Percentiles rank a stretch among this genome's conserved stretches.
Evolutionary conservation across 2,797 vertebrate species (phyloP).

Genomic region (Catharus ustulatus): DNA sequence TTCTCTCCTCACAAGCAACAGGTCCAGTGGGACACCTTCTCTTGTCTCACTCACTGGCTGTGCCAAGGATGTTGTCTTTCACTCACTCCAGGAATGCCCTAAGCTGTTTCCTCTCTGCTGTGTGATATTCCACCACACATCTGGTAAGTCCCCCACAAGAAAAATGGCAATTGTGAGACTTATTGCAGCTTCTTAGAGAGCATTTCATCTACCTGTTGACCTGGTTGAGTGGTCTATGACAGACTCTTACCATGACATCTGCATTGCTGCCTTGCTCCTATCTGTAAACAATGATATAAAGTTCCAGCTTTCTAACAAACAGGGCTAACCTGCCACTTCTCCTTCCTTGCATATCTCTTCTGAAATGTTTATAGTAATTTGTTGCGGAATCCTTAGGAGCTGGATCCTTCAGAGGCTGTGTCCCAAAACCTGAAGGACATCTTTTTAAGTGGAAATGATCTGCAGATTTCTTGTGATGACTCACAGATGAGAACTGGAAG

Average conservation of each 20-base stretch:
- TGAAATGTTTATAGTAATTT: neutral
- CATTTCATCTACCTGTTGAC: neutral
- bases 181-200: neutral
- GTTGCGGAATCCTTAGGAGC: neutral
- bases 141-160: accelerated
- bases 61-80: neutral
- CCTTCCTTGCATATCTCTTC: neutral
- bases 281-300: neutral
- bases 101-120: neutral
- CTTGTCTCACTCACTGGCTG: neutral
- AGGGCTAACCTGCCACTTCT: neutral
- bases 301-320: neutral
- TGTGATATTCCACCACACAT: neutral
- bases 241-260: neutral
- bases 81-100: too few relatives aligned
- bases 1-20: neutral
- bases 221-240: neutral
- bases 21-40: neutral
- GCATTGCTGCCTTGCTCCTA: neutral
- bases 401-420: neutral
- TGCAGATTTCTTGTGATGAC: neutral
- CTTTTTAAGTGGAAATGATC: neutral
- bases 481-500: neutral
- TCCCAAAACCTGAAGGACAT: neutral
- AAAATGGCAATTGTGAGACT: neutral